Evolutionary conservation across 2,113 vertebrate genomes (phyloP), one percentile per base, ranked within the genome.

Genomic region (Manacus vitellinus): DNA sequence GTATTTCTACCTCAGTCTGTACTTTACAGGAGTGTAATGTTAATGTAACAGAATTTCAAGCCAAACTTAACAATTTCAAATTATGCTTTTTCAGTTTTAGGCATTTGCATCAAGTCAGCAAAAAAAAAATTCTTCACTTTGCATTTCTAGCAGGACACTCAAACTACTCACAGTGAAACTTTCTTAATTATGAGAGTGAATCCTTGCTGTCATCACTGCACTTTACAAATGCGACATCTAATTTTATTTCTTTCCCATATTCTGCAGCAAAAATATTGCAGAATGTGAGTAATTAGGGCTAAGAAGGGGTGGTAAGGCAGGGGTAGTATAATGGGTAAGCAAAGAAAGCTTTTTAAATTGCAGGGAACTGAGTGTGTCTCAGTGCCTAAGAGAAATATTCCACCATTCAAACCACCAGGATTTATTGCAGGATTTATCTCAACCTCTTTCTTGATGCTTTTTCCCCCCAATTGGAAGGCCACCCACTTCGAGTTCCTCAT

Each of bases 401-500:
- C 28, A 49, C 65, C 35, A 30, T 70, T 56, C n/a, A 51, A 77
- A 71, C 3, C 5, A 70, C 51, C 55, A 52, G 51, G 25, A 52
- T 52, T 52, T 52, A 52, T 28, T 84, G 51, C 62, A 92, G 81
- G 66, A 95, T 97, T 95, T 93, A n/a, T 77, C 78, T 66, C 37
- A 88, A 44, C 80, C 8, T 44, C 27, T 43, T 72, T 86, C 91
- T 63, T 52, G 12, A 24, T 47, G 55, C 10, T 89, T 89, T 96
- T 70, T 30, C 47, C 91, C 62, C 78, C 63, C 19, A 74, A 62
- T 2, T 88, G 78, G 89, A 94, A 96, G 92, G 72, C 89, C 91
- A 93, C 78, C 79, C 47, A 85, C 46, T 85, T 87, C 0, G 46
- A 96, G 66, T 81, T 97, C 91, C 92, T 97, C 88, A 85, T 18